Evolutionary conservation across 2,797 vertebrate species (phyloP).

Genomic region (Cirrhinus mrigala): DNA sequence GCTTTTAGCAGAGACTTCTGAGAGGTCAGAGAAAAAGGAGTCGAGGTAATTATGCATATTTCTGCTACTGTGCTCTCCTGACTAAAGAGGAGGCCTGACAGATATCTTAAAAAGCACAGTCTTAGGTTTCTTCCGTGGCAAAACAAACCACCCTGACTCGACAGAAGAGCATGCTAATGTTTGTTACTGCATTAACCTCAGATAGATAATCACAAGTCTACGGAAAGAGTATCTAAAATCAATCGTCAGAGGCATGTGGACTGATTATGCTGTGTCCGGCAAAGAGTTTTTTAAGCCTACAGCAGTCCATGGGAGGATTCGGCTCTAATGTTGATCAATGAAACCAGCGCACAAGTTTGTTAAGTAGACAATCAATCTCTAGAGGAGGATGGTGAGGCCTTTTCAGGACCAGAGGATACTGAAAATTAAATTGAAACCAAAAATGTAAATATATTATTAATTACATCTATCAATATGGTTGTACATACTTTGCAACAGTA

Average conservation of each 20-base stretch:
- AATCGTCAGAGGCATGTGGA: constrained; percentile 50
- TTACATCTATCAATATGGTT: neutral
- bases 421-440: neutral
- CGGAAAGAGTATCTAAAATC: constrained; percentile 59
- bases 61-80: constrained; percentile 25
- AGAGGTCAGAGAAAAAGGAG: constrained; percentile 28
- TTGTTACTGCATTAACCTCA: constrained; percentile 31
- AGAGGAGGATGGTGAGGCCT: neutral
- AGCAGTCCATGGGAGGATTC: constrained; percentile 47
- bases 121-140: constrained; percentile 14
- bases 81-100: constrained; percentile 42
- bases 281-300: constrained; percentile 54
- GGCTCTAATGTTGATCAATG: constrained; percentile 55
- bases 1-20: constrained; percentile 34
- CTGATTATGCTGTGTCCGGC: constrained; percentile 53
- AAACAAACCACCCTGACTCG: constrained; percentile 35
- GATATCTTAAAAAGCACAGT: constrained; percentile 28
- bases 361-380: constrained; percentile 54
- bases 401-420: neutral
- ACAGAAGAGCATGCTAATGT: constrained; percentile 10
- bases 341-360: constrained; percentile 52
- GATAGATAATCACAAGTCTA: constrained; percentile 47
- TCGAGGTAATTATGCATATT: constrained; percentile 47
- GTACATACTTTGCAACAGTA: neutral
- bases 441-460: neutral